Percentiles rank a stretch among this genome's conserved stretches.
These are phyloP conservation scores for Takifugu ocellatus DNA, from an alignment of 2,797 vertebrate genomes.

Conservation along the genomic window DNA sequence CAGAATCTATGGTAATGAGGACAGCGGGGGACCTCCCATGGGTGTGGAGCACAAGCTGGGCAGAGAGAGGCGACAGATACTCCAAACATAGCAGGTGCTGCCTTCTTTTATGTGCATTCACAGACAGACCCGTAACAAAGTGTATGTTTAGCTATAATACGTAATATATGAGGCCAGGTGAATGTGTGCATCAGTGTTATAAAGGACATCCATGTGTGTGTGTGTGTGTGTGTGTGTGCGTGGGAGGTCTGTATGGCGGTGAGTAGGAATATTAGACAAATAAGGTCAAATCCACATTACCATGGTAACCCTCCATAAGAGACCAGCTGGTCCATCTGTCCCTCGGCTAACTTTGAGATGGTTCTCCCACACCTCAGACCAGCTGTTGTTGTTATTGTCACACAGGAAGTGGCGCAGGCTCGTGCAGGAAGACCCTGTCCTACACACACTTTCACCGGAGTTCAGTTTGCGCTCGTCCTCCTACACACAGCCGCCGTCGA, in stretches of 20 bases:
- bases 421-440: conserved; percentile 35
- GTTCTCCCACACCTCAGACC: conserved; percentile 61
- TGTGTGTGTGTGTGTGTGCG: background rate
- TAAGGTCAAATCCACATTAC: conserved; percentile 77
- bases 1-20: conserved; percentile 64
- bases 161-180: background rate
- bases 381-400: conserved; percentile 58
- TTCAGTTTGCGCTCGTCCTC: background rate
- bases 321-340: conserved; percentile 71
- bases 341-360: conserved; percentile 61
- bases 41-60: conserved; percentile 40
- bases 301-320: conserved; percentile 75
- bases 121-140: conserved; percentile 10
- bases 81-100: conserved; percentile 17
- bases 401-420: conserved; percentile 32
- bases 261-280: conserved; percentile 58
- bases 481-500: too few species aligned
- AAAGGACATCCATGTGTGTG: background rate
- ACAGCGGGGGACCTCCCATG: conserved; percentile 44
- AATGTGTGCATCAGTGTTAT: background rate
- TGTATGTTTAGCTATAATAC: background rate
- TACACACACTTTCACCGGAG: conserved; percentile 4
- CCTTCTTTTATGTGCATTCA: conserved; percentile 1
- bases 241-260: background rate
- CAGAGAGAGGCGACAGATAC: conserved; percentile 27